phyloP scores from a whole-genome alignment of 2,113 vertebrate species.

The Dolichotis patagonum region DNA sequence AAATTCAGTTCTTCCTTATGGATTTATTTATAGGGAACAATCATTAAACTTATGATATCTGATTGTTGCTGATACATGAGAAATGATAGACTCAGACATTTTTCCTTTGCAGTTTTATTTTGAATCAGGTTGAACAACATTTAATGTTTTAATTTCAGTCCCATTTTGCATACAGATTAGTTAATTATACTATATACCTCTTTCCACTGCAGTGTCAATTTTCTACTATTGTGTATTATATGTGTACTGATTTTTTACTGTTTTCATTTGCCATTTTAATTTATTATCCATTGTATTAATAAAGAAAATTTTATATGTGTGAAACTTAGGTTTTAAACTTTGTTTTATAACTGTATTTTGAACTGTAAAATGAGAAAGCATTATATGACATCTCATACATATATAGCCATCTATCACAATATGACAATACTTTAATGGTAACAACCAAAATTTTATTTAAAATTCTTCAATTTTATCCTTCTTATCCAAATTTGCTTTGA shows the following conservation, averaged over 20 bases:
- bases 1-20: neutral
- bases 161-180: neutral
- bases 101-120: neutral
- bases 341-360: neutral
- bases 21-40: neutral
- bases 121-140: neutral
- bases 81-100: neutral
- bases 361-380: neutral
- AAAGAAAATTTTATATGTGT: neutral
- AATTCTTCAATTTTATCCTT: neutral
- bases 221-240: neutral
- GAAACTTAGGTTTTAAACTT: neutral
- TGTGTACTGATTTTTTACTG: neutral
- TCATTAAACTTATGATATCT: neutral
- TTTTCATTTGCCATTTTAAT: neutral
- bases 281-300: neutral
- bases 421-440: neutral
- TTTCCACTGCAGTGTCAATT: neutral
- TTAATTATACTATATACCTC: neutral
- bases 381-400: neutral
- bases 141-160: neutral
- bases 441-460: neutral
- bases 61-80: neutral
- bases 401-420: neutral
- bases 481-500: neutral